These are phyloP conservation scores for Diloba caeruleocephala DNA, from an alignment of 2,888 invertebrate genomes.

Conservation along the genomic window DNA sequence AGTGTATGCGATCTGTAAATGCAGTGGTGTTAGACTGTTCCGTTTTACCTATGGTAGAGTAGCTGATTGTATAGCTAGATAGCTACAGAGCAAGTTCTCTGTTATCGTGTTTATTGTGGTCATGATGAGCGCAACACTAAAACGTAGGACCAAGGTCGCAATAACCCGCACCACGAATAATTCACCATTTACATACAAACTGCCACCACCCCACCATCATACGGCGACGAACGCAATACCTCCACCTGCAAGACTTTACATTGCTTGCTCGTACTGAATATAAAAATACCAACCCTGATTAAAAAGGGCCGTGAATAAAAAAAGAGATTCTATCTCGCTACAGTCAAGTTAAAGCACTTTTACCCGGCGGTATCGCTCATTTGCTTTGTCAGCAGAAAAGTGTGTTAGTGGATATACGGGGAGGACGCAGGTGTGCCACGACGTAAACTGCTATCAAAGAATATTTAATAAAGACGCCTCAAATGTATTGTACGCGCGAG, in stretches of 20 bases:
- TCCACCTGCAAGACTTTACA: slow-evolving; percentile 39
- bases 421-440: slow-evolving; percentile 40
- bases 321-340: slow-evolving; percentile 22
- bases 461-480: slow-evolving; percentile 49
- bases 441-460: slow-evolving; percentile 44
- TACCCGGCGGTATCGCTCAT: slow-evolving; percentile 45
- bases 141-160: slow-evolving; percentile 51
- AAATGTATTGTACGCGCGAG: slow-evolving; percentile 34
- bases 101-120: slow-evolving; percentile 7
- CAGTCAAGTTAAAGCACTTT: slow-evolving; percentile 14
- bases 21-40: no score
- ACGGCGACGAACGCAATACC: slow-evolving; percentile 36
- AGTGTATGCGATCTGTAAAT: no score
- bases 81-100: neutral
- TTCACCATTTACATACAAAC: slow-evolving; percentile 75
- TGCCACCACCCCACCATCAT: slow-evolving; percentile 51
- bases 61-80: no score
- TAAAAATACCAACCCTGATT: slow-evolving; percentile 45
- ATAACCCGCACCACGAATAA: slow-evolving; percentile 58
- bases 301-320: slow-evolving; percentile 41
- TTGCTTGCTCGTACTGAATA: slow-evolving; percentile 42
- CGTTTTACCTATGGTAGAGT: no score
- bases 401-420: slow-evolving; percentile 35
- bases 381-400: slow-evolving; percentile 46
- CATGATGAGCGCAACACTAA: slow-evolving; percentile 45